A percentile compares a stretch with the other conserved stretches of the same genome.
Evolutionary conservation across 1,140 invertebrate genomes (phyloP).

Genomic region (Diachasmimorpha longicaudata): DNA sequence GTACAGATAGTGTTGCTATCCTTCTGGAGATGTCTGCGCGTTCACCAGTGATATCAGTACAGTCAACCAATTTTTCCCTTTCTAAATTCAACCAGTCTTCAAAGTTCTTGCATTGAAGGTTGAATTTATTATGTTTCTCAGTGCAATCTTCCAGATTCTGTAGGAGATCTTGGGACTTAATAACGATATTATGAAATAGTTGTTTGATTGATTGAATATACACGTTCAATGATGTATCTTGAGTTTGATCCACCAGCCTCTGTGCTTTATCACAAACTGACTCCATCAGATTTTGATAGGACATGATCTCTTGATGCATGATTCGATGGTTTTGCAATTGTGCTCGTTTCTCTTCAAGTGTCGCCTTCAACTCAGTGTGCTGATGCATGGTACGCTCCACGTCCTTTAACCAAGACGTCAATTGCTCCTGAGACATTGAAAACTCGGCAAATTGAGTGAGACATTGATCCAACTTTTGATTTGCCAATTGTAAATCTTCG

Average conservation of each 20-base stretch:
- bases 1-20: constrained; percentile 71
- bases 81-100: constrained; percentile 82
- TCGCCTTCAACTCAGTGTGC: constrained; percentile 88
- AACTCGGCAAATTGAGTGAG: constrained; percentile 89
- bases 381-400: constrained; percentile 90
- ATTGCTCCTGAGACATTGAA: constrained; percentile 84
- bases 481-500: constrained; percentile 79
- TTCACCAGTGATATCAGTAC: constrained; percentile 81
- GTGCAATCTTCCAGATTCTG: constrained; percentile 86
- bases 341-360: constrained; percentile 91
- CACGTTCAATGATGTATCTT: constrained; percentile 83
- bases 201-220: constrained; percentile 89
- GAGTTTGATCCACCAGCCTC: constrained; percentile 86
- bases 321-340: constrained; percentile 94
- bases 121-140: constrained; percentile 82
- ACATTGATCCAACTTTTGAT: constrained; percentile 86
- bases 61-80: constrained; percentile 76
- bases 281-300: constrained; percentile 87
- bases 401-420: constrained; percentile 91
- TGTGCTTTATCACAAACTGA: constrained; percentile 92
- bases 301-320: constrained; percentile 94
- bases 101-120: constrained; percentile 73
- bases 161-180: constrained; percentile 84
- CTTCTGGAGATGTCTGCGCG: constrained; percentile 79
- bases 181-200: constrained; percentile 86